Conservation (phyloP, 2,113 vertebrate species). For the Hippocampus comes region DNA sequence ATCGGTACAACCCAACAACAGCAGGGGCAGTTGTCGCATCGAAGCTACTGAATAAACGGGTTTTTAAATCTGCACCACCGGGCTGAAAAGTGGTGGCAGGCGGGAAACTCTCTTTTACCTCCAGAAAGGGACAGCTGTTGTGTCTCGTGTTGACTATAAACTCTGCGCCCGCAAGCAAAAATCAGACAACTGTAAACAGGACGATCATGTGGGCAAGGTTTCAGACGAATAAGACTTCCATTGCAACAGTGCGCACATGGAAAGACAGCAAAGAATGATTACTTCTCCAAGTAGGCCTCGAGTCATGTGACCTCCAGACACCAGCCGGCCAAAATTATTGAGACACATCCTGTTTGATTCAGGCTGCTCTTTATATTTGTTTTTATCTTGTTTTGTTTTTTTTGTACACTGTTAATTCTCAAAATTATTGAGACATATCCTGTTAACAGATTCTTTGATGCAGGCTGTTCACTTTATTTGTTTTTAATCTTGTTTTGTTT, state of each 20-base stretch:
- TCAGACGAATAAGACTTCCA: background rate
- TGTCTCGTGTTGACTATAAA: slow-evolving; percentile 11
- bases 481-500: no score
- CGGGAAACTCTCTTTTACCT: background rate
- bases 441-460: no score
- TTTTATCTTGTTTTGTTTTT: no score
- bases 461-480: no score
- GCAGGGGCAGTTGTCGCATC: background rate
- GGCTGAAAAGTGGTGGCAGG: background rate
- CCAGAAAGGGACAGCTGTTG: slow-evolving; percentile 8
- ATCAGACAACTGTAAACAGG: slow-evolving; percentile 10
- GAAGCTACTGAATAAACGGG: slow-evolving; percentile 7
- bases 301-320: slow-evolving; percentile 2
- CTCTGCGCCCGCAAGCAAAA: background rate
- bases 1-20: slow-evolving; percentile 16
- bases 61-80: background rate
- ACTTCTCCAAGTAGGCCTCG: background rate
- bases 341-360: background rate
- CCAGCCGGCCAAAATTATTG: background rate
- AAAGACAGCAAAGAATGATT: background rate
- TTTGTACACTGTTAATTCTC: no score
- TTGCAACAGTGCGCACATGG: background rate
- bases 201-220: background rate
- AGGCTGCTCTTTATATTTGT: no score
- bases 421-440: background rate